These are phyloP conservation scores for Palaemon carinicauda DNA, from an alignment of 1,140 invertebrate species.

Conservation along the genomic window DNA sequence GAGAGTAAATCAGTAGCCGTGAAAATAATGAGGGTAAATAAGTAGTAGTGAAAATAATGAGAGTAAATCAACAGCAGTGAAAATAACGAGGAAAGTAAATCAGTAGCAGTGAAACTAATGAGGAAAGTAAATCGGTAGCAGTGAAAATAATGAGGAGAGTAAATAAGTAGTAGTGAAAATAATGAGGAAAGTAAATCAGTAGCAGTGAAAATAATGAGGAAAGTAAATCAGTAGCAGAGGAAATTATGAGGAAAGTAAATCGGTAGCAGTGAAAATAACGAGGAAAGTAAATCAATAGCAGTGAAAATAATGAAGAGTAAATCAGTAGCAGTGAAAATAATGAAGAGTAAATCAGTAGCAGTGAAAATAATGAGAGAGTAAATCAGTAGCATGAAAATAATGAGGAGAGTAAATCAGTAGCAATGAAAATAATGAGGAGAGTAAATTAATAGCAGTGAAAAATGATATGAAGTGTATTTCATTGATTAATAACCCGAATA, in stretches of 20 bases:
- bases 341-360: slow-evolving; percentile 32
- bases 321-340: slow-evolving; percentile 52
- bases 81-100: slow-evolving; percentile 52
- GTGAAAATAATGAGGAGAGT: slow-evolving; percentile 55
- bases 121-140: slow-evolving; percentile 36
- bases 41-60: slow-evolving; percentile 52
- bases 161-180: slow-evolving; percentile 33
- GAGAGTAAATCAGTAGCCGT: slow-evolving; percentile 29
- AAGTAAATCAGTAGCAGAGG: slow-evolving; percentile 37
- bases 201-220: slow-evolving; percentile 53
- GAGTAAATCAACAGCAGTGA: slow-evolving; percentile 38
- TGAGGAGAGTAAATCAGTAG: slow-evolving; percentile 53
- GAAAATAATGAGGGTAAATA: slow-evolving; percentile 53
- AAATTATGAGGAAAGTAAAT: slow-evolving; percentile 52
- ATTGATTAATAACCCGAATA: slow-evolving; percentile 61
- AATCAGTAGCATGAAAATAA: slow-evolving; percentile 35
- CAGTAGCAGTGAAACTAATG: slow-evolving; percentile 53
- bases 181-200: slow-evolving; percentile 53
- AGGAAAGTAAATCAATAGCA: slow-evolving; percentile 36
- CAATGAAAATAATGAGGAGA: slow-evolving; percentile 55
- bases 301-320: slow-evolving; percentile 53
- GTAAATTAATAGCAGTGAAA: slow-evolving; percentile 32
- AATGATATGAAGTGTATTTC: neutral
- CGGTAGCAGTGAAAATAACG: slow-evolving; percentile 52
- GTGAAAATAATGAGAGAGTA: slow-evolving; percentile 54